phyloP scores from a whole-genome alignment of 2,888 invertebrate genomes.

The Bruchidius siliquastri region DNA sequence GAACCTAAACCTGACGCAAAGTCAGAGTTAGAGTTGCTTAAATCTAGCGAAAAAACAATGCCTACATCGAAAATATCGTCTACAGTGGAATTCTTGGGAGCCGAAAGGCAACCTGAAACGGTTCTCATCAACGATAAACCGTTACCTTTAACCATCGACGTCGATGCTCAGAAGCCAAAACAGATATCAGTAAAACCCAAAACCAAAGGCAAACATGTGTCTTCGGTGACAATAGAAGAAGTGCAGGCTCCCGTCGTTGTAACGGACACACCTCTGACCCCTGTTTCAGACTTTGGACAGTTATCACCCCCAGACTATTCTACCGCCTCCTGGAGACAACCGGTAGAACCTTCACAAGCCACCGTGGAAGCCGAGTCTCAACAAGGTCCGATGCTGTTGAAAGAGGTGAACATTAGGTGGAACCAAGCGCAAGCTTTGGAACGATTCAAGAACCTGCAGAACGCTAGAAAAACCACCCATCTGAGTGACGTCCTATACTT shows the following conservation, averaged over 20 bases:
- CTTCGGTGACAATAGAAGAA: conserved; percentile 53
- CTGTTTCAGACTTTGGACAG: conserved; percentile 43
- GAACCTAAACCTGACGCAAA: conserved; percentile 7
- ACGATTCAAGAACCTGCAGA: conserved; percentile 54
- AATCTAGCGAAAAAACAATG: background rate
- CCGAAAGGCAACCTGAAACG: conserved; percentile 5
- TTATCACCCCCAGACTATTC: conserved; percentile 39
- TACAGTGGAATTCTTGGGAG: conserved; percentile 24
- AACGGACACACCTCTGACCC: conserved; percentile 50
- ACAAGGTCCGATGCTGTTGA: conserved; percentile 29
- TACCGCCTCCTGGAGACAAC: conserved; percentile 29
- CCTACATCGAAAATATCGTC: conserved; percentile 8
- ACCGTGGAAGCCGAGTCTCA: conserved; percentile 21
- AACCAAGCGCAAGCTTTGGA: conserved; percentile 54
- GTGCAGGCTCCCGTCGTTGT: conserved; percentile 48
- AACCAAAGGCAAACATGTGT: conserved; percentile 43
- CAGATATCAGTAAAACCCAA: conserved; percentile 29
- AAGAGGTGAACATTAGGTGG: conserved; percentile 48
- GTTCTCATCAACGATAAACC: conserved; percentile 28
- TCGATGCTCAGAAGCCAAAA: conserved; percentile 21
- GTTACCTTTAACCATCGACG: conserved; percentile 9
- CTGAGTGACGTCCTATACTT: conserved; percentile 60
- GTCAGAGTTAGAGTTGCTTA: background rate
- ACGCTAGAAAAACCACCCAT: conserved; percentile 53
- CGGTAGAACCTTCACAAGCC: conserved; percentile 20